Percentiles rank a stretch among this genome's conserved stretches.
Conservation (phyloP, 2,888 invertebrate genomes). For the Trichogramma evanescens region DNA sequence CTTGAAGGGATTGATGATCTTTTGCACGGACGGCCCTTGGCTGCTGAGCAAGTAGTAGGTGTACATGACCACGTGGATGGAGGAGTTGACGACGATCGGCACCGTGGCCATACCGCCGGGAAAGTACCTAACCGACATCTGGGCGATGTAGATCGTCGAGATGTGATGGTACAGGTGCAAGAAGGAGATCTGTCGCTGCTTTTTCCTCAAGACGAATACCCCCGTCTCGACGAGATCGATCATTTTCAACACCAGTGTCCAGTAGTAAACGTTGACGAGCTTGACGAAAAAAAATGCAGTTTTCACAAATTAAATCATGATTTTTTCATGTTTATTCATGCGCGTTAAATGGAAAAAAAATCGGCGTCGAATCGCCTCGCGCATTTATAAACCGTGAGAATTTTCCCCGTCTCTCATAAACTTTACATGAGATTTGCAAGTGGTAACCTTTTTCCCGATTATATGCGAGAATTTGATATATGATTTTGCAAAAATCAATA, state of each 20-base stretch:
- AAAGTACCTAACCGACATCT: slow-evolving; percentile 55
- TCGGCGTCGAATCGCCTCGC: too few species aligned
- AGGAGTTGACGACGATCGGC: slow-evolving; percentile 56
- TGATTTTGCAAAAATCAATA: too few species aligned
- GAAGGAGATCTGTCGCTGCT: slow-evolving; percentile 60
- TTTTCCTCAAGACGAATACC: slow-evolving; percentile 64
- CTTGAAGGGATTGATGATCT: slow-evolving; percentile 53
- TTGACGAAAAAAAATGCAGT: slow-evolving; percentile 21
- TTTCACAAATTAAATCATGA: neutral
- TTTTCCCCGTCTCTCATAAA: too few species aligned
- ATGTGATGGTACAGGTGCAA: slow-evolving; percentile 68
- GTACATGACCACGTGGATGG: slow-evolving; percentile 68
- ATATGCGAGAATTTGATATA: too few species aligned
- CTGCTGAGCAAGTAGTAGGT: slow-evolving; percentile 60
- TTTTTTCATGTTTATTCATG: too few species aligned
- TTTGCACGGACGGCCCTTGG: slow-evolving; percentile 53
- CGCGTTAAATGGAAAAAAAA: too few species aligned
- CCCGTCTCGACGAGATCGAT: slow-evolving; percentile 61
- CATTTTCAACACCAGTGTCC: slow-evolving; percentile 57
- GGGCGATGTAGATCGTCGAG: slow-evolving; percentile 54
- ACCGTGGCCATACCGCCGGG: slow-evolving; percentile 60
- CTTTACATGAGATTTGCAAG: too few species aligned
- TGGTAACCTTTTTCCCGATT: too few species aligned
- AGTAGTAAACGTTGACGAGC: slow-evolving; percentile 50
- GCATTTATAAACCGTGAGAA: too few species aligned